phyloP scores from a whole-genome alignment of 2,797 vertebrate species.

The Acanthurus lineatus region DNA sequence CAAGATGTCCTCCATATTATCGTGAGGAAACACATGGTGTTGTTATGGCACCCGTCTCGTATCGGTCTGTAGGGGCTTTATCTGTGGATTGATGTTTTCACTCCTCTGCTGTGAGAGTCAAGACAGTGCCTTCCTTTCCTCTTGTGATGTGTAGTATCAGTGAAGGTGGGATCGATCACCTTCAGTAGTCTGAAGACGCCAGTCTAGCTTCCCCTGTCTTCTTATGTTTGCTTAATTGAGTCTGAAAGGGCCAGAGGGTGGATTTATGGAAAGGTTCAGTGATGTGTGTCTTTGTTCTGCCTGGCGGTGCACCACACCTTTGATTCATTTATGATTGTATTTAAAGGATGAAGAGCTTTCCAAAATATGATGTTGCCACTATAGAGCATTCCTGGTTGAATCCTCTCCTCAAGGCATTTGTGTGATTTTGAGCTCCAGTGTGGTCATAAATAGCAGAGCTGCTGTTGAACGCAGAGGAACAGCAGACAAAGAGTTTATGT shows the following conservation, averaged over 20 bases:
- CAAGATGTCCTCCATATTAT: slow-evolving; percentile 39
- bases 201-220: slow-evolving; percentile 9
- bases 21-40: slow-evolving; percentile 18
- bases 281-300: slow-evolving; percentile 27
- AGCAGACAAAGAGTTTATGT: slow-evolving; percentile 47
- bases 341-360: not conserved
- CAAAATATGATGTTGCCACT: not conserved
- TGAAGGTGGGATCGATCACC: slow-evolving; percentile 42
- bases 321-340: slow-evolving; percentile 16
- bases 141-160: slow-evolving; percentile 29
- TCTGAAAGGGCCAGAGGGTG: slow-evolving; percentile 25
- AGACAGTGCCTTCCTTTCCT: slow-evolving; percentile 23
- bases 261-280: slow-evolving; percentile 21
- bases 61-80: slow-evolving; percentile 45
- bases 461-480: slow-evolving; percentile 17
- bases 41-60: slow-evolving; percentile 34
- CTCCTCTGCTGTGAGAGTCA: slow-evolving; percentile 14
- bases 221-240: slow-evolving; percentile 23
- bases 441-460: slow-evolving; percentile 30
- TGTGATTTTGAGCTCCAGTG: slow-evolving; percentile 5
- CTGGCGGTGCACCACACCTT: slow-evolving; percentile 2
- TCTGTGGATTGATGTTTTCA: slow-evolving; percentile 50
- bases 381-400: slow-evolving; percentile 2
- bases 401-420: not conserved
- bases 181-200: not conserved